phyloP scores from a whole-genome alignment of 2,113 vertebrate species.

The Xenopus borealis region DNA sequence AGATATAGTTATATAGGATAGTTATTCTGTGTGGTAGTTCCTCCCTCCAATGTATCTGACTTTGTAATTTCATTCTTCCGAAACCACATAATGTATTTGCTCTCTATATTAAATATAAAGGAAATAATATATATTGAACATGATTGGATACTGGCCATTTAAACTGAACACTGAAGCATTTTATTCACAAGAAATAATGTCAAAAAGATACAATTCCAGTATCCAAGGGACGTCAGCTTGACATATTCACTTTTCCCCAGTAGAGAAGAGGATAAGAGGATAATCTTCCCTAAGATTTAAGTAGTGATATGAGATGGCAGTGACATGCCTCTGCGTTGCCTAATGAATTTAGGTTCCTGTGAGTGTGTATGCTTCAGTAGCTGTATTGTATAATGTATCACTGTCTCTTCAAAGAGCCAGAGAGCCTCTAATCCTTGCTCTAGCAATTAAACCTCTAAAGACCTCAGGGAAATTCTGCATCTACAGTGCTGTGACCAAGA shows the following conservation, averaged over 20 bases:
- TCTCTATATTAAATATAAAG: too few relatives aligned
- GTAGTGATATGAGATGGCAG: neutral
- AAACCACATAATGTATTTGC: too few relatives aligned
- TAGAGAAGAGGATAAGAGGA: neutral
- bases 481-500: constrained; percentile 63
- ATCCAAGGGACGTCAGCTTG: too few relatives aligned
- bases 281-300: neutral
- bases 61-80: too few relatives aligned
- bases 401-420: constrained; percentile 29
- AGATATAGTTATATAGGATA: too few relatives aligned
- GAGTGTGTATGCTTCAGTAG: neutral
- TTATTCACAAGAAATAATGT: too few relatives aligned
- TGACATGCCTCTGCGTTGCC: neutral
- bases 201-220: too few relatives aligned
- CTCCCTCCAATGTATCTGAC: too few relatives aligned
- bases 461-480: constrained; percentile 55
- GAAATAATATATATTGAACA: too few relatives aligned
- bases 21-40: too few relatives aligned
- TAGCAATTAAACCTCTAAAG: constrained; percentile 49
- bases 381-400: constrained; percentile 28
- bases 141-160: too few relatives aligned
- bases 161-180: too few relatives aligned
- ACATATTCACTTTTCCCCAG: neutral
- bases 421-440: constrained; percentile 30
- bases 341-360: neutral